Evolutionary conservation across 2,888 invertebrate species (phyloP).

Genomic region (Drosophila recens): DNA sequence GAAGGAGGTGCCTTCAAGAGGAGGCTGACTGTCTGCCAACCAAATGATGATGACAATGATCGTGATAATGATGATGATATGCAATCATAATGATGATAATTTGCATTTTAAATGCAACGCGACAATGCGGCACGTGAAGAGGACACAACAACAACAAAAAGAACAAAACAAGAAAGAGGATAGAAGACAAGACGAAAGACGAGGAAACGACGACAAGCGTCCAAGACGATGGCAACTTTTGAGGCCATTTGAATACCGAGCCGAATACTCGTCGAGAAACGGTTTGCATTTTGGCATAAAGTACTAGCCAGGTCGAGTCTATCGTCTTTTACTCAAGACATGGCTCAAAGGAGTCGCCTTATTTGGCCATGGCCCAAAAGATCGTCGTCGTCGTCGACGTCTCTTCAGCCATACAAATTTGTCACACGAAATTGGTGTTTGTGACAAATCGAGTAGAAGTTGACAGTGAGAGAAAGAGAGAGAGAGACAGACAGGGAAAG

Average conservation of each 20-base stretch:
- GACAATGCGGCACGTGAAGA: constrained; percentile 64
- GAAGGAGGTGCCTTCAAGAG: constrained; percentile 26
- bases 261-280: constrained; percentile 32
- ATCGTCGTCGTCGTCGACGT: constrained; percentile 24
- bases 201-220: background rate
- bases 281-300: constrained; percentile 68
- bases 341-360: constrained; percentile 65
- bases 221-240: constrained; percentile 57
- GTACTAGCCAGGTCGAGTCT: constrained; percentile 41
- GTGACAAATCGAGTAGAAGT: constrained; percentile 71
- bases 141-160: background rate
- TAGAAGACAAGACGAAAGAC: constrained; percentile 2
- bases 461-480: constrained; percentile 3
- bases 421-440: constrained; percentile 82
- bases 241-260: constrained; percentile 70
- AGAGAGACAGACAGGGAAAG: background rate
- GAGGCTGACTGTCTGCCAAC: constrained; percentile 25
- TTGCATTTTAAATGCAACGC: constrained; percentile 80
- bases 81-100: constrained; percentile 79
- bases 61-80: constrained; percentile 58
- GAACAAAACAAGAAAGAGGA: background rate
- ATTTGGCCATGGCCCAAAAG: constrained; percentile 71
- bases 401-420: constrained; percentile 69
- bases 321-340: constrained; percentile 15
- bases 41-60: constrained; percentile 25